Conservation (phyloP, 2,113 vertebrate species). For the Macquaria ambigua region DNA sequence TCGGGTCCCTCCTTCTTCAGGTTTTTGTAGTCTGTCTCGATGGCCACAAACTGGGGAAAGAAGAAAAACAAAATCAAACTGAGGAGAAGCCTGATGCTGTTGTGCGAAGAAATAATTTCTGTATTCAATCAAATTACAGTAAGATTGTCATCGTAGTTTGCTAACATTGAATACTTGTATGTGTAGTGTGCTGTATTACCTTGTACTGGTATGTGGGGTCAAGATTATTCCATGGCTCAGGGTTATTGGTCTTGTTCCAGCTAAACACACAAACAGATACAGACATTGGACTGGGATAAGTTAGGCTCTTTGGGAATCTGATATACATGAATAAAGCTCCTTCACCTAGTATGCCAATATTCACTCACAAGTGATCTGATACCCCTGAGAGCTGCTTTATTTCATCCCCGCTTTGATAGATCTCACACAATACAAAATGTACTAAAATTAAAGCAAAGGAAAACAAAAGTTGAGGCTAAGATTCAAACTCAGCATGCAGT, state of each 20-base stretch:
- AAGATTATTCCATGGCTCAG: constrained; percentile 94
- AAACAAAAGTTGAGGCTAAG: neutral
- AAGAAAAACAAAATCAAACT: constrained; percentile 6
- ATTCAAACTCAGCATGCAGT: constrained; percentile 1
- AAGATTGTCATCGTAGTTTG: neutral
- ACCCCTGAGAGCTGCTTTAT: constrained; percentile 11
- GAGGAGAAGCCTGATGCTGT: neutral
- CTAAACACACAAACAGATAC: constrained; percentile 75
- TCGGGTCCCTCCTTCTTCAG: constrained; percentile 94
- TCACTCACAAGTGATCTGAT: neutral
- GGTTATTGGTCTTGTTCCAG: constrained; percentile 92
- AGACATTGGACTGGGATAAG: neutral
- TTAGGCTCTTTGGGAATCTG: neutral
- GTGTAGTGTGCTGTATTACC: constrained; percentile 76
- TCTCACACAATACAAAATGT: neutral
- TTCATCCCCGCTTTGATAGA: neutral
- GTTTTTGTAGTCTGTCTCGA: constrained; percentile 91
- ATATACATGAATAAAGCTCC: neutral
- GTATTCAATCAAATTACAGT: neutral
- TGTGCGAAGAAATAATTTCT: neutral
- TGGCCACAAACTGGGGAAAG: constrained; percentile 86
- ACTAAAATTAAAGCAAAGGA: neutral
- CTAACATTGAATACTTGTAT: neutral
- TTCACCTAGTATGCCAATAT: neutral
- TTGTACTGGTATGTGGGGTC: constrained; percentile 93